Evolutionary conservation across 30 jellyfish, hydroid and myxozoan species (phyloP), one percentile per base, ranked within the genome.

Genomic region (Haliclystus octoradiatus): DNA sequence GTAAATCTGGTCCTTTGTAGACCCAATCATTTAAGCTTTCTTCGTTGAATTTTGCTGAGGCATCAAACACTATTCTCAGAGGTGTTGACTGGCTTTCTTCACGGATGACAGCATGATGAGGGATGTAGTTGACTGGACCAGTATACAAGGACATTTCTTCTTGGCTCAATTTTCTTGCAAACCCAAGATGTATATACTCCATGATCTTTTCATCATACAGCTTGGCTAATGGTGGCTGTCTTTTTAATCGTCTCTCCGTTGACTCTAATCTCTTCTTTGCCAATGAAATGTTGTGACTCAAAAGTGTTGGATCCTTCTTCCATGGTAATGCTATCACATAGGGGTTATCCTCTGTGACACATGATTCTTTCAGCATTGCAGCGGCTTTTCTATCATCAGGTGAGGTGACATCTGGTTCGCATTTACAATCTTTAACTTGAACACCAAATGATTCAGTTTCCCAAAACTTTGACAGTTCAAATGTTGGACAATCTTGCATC

Each of bases 111-210:
- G 85, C 80, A 79, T 71, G 85, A 33, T 79, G 93, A 33, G 80
- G 74, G 61, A 79, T 71, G 84, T 71, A 71, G 35, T 79, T 85
- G 63, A 71, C 80, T 12, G 86, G 80, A 34, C 80, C 86, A 27
- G 68, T 60, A 32, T 62, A 69, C 5, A 53, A 72, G 28, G 24
- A 40, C 70, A 69, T 26, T 69, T 78, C 92, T 31, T 52, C 77
- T 32, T 28, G 34, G 29, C 75, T 32, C 57, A 61, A 61, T 30
- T 52, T 35, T 12, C 72, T 28, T 26, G 84, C 26, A 53, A 78
- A 35, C 60, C 70, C 66, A 65, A 33, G 49, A 23, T 66, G 76
- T 26, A n/a, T 65, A 71, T 63, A 33, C 7, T 78, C 92, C 63
- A 27, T 28, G 69, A 52, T 70, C 31, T 69, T 78, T 74, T 52